Base-by-base conservation (phyloP, 2,888 invertebrate species). In the Candidula unifasciata region DNA sequence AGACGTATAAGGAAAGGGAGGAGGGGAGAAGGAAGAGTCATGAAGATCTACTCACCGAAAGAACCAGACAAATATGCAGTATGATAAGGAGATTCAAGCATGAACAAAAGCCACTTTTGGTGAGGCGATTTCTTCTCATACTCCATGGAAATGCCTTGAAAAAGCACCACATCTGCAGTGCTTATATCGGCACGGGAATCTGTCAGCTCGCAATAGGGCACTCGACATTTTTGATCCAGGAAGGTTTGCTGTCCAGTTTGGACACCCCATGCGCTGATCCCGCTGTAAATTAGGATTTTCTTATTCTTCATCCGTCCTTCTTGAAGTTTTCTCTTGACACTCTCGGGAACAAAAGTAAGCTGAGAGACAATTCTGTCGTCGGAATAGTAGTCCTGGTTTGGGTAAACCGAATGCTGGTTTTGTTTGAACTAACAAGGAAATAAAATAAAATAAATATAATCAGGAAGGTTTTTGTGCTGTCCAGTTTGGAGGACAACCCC, bases 11-110 rank as follows among this genome's bases (percentile, higher is more conserved):
- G n/a, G n/a, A n/a, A n/a, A n/a, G n/a, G n/a, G n/a, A n/a, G n/a
- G n/a, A n/a, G n/a, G n/a, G n/a, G n/a, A n/a, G n/a, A n/a, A n/a
- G n/a, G 54, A 54, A 54, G 18, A 18, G 18, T 5, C 21, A 60
- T 60, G 3, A 60, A 68, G 3, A 3, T n/a, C 27, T 27, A 73
- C 73, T 73, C 24, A 81, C 81, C 73, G 3, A 37, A 52, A 35
- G 16, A 21, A 24, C 18, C 21, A 82, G 96, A 95, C 78, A 94
- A 93, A 83, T 96, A 96, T 89, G 97, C 97, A 24, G 98, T 98
- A 94, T 99, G 98, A 94, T 97, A 97, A 0, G 99, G 99, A 93
- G 98, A 98, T 93, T 99, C 99, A 88, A 99, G 94, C 94, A 97
- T 96, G 94, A 98, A 99, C 87, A 98, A 95, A 93, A 98, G 96